These are phyloP conservation scores for Serripes groenlandicus DNA, from an alignment of 2,888 invertebrate species.

Conservation along the genomic window DNA sequence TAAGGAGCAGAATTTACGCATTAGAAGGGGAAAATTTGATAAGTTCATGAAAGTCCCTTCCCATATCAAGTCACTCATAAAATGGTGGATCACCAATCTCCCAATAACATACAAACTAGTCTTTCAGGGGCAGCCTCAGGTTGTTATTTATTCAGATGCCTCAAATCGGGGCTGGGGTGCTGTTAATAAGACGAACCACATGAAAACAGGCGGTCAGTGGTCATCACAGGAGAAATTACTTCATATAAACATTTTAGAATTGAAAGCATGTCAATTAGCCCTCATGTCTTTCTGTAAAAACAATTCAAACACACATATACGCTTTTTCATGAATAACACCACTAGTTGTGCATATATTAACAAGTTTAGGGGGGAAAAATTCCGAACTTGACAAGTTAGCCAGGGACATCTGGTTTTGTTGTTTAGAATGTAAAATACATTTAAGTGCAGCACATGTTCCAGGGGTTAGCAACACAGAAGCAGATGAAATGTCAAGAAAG, in stretches of 20 bases:
- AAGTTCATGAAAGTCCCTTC: slow-evolving; percentile 22
- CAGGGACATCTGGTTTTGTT: slow-evolving; percentile 36
- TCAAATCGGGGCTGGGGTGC: neutral
- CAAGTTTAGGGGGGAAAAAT: neutral
- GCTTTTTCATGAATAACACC: neutral
- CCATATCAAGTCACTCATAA: slow-evolving; percentile 5
- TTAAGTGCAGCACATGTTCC: slow-evolving; percentile 42
- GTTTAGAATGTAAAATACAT: slow-evolving; percentile 40
- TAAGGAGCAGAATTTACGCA: slow-evolving; percentile 37
- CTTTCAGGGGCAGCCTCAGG: slow-evolving; percentile 23
- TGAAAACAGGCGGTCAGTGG: slow-evolving; percentile 2
- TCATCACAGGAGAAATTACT: neutral
- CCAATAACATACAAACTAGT: slow-evolving; percentile 19
- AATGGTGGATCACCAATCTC: slow-evolving; percentile 56
- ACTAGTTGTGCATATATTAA: neutral
- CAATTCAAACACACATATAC: neutral
- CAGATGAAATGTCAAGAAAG: slow-evolving; percentile 23
- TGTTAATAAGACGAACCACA: neutral
- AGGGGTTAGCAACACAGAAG: slow-evolving; percentile 35
- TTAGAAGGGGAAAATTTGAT: slow-evolving; percentile 50
- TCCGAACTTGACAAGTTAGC: slow-evolving; percentile 5
- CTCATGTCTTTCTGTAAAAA: slow-evolving; percentile 1
- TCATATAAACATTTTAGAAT: slow-evolving; percentile 17
- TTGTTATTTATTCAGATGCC: neutral
- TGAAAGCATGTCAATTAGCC: slow-evolving; percentile 3